phyloP scores from a whole-genome alignment of 2,113 vertebrate genomes.

The Riparia riparia region DNA sequence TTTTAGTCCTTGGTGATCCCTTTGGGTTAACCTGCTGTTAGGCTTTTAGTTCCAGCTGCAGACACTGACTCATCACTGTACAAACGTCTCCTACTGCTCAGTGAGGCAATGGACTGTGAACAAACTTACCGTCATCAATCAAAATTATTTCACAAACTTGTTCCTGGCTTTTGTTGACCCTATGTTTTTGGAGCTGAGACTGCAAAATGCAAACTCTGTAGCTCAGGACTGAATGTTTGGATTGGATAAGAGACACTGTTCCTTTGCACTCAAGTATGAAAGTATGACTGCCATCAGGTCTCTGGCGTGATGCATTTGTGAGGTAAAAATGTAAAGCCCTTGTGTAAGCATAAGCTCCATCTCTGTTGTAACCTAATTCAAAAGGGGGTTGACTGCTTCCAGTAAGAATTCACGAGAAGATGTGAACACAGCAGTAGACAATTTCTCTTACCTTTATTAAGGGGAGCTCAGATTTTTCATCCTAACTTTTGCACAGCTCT shows the following conservation, averaged over 20 bases:
- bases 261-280: background rate
- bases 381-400: background rate
- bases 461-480: background rate
- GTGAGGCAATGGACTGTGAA: background rate
- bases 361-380: background rate
- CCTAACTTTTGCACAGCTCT: background rate
- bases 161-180: background rate
- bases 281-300: background rate
- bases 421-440: background rate
- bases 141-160: constrained; percentile 23
- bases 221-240: background rate
- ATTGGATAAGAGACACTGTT: background rate
- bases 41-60: background rate
- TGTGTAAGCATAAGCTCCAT: background rate
- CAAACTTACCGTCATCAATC: background rate
- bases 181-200: background rate
- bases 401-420: background rate
- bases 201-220: background rate
- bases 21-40: background rate
- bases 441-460: background rate
- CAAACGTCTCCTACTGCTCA: background rate
- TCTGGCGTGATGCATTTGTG: background rate
- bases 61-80: background rate
- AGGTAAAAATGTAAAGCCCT: background rate
- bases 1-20: background rate